Conservation (phyloP, 2,113 vertebrate genomes). For the Diphyllodes magnificus region DNA sequence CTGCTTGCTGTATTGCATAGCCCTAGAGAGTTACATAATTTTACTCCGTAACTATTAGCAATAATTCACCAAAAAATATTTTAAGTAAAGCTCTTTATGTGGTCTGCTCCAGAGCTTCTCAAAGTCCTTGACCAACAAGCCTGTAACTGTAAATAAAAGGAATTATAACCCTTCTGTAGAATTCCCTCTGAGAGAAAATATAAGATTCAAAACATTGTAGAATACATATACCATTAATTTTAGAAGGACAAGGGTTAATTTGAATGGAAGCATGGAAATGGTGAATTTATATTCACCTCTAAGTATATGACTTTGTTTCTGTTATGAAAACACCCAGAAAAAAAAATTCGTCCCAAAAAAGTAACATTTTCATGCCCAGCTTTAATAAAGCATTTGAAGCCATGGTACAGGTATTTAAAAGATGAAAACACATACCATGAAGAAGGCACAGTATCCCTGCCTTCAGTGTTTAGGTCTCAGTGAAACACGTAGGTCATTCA, state of each 20-base stretch:
- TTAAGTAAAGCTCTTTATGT: background rate
- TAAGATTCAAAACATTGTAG: background rate
- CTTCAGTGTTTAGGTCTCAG: background rate
- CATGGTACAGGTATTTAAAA: background rate
- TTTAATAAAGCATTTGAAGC: background rate
- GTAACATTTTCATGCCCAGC: fast-evolving
- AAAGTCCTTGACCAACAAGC: background rate
- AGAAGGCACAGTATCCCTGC: background rate
- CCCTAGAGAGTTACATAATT: background rate
- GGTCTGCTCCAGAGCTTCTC: background rate
- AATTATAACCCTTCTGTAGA: background rate
- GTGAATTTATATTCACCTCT: background rate
- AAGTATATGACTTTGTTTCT: background rate
- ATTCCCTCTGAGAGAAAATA: background rate
- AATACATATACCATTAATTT: background rate
- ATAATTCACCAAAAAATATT: background rate
- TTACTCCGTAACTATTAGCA: background rate
- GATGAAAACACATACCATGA: background rate
- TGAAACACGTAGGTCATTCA: background rate
- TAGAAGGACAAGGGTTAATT: background rate
- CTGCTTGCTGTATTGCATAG: background rate
- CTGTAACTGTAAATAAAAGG: background rate
- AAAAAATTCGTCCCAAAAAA: background rate
- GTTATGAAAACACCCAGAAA: background rate
- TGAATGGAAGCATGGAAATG: background rate